Percentiles rank a stretch among this genome's conserved stretches.
Evolutionary conservation across 1,140 invertebrate species (phyloP).

Genomic region (Pygmarrhopalites habei): DNA sequence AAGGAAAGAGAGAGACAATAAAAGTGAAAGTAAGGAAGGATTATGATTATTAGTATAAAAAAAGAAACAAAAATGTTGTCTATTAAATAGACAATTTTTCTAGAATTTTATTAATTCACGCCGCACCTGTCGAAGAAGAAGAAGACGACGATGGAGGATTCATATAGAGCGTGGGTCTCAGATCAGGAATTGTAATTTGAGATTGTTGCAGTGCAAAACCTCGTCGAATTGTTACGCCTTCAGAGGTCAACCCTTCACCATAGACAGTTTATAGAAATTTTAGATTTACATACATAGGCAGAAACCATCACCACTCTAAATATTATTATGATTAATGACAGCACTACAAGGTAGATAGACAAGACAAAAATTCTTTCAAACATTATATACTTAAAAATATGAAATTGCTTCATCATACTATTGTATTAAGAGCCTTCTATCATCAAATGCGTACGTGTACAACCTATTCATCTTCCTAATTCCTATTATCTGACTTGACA

Average conservation of each 20-base stretch:
- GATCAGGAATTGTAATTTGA: constrained; percentile 38
- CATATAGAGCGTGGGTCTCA: constrained; percentile 39
- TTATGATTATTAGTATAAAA: background rate
- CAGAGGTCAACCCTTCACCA: constrained; percentile 32
- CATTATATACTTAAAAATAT: too few relatives aligned
- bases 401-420: too few relatives aligned
- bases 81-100: background rate
- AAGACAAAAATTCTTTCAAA: too few relatives aligned
- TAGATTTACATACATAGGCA: background rate
- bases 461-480: too few relatives aligned
- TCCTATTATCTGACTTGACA: too few relatives aligned
- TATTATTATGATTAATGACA: too few relatives aligned
- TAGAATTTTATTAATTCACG: background rate
- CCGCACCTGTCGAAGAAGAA: constrained; percentile 1
- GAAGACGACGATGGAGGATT: constrained; percentile 21
- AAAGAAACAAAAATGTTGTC: background rate
- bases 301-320: too few relatives aligned
- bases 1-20: too few relatives aligned
- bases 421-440: too few relatives aligned
- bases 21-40: background rate
- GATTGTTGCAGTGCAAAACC: constrained; percentile 33
- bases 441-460: too few relatives aligned
- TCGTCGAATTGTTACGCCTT: constrained; percentile 33
- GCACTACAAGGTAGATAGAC: too few relatives aligned
- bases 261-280: background rate